Base-by-base conservation (phyloP, 2,888 invertebrate species). In the Aricia artaxerxes region DNA sequence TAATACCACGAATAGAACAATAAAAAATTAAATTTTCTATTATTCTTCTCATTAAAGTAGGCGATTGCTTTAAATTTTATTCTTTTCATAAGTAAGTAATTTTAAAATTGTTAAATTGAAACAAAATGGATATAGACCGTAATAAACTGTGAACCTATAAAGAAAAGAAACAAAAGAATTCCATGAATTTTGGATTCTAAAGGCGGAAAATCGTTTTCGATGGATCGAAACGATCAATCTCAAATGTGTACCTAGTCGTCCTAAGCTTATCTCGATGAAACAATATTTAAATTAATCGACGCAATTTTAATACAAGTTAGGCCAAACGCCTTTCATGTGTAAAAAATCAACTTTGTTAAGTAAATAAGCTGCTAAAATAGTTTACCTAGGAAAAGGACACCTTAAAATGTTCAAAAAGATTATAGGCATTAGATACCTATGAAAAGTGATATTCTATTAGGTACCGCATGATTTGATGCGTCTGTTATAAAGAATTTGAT, bases 41-140 rank as follows among this genome's bases (percentile, higher is more conserved):
- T 31, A 75, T 75, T 75, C 53, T 49, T 75, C 53, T 49, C 38
- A 24, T 75, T 24, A 24, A 69, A 69, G 69, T 69, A 75, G 75
- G 24, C 24, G 13, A 13, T 75, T 75, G 75, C 75, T 75, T 75
- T 49, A 24, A 73, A 73, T 1, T 73, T 31, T 31, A 44, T 44
- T 44, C n/a, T 44, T 73, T 44, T 24, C 11, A 11, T 75, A 53
- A 5, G 69, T 69, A 53, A 49, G 44, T 44, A 44, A 44, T 44
- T 44, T 49, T 75, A 44, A 44, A 73, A 73, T 40, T 9, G 4
- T 40, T n/a, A 73, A 31, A 31, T 75, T 35, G 2, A 69, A 69
- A 69, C 5, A 38, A 16, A 35, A 38, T 31, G 31, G 31, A 31
- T 31, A 11, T 24, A 31, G 13, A 11, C 31, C 13, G 11, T 64